Evolutionary conservation across 2,113 vertebrate genomes (phyloP).

Genomic region (Corythornis madagascariensis): DNA sequence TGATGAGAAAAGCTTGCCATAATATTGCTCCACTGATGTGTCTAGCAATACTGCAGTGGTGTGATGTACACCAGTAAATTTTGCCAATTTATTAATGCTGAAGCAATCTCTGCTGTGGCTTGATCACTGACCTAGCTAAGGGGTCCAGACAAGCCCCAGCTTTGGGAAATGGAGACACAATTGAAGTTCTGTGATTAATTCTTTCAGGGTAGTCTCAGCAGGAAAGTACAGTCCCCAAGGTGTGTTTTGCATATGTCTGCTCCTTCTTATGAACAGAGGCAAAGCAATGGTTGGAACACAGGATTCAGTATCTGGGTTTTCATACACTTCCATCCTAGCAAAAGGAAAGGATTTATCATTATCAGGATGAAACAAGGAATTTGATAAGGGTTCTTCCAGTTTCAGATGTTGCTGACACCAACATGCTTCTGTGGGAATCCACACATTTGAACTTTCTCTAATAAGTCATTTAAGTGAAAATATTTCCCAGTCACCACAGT

Average conservation of each 20-base stretch:
- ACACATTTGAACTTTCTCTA: not conserved
- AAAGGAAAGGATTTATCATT: not conserved
- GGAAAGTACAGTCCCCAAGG: not conserved
- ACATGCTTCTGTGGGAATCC: not conserved
- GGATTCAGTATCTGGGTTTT: not conserved
- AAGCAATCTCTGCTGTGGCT: not conserved
- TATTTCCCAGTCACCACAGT: not conserved
- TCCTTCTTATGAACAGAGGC: not conserved
- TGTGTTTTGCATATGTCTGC: not conserved
- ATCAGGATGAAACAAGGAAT: not conserved
- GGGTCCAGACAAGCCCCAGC: not conserved
- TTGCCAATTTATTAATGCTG: not conserved
- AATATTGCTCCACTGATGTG: not conserved
- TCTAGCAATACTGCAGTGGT: not conserved
- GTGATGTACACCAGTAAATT: not conserved
- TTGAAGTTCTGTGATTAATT: not conserved
- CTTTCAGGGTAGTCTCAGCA: not conserved
- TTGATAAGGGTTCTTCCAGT: not conserved
- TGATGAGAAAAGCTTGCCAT: not conserved
- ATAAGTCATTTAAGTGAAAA: not conserved
- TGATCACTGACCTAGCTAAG: not conserved
- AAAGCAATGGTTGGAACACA: not conserved
- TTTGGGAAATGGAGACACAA: not conserved
- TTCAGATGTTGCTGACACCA: not conserved
- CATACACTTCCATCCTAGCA: rapidly evolving